Percentiles rank a stretch among this genome's conserved stretches.
phyloP scores from a whole-genome alignment of 1,140 invertebrate genomes.

The Saccostrea cuccullata region DNA sequence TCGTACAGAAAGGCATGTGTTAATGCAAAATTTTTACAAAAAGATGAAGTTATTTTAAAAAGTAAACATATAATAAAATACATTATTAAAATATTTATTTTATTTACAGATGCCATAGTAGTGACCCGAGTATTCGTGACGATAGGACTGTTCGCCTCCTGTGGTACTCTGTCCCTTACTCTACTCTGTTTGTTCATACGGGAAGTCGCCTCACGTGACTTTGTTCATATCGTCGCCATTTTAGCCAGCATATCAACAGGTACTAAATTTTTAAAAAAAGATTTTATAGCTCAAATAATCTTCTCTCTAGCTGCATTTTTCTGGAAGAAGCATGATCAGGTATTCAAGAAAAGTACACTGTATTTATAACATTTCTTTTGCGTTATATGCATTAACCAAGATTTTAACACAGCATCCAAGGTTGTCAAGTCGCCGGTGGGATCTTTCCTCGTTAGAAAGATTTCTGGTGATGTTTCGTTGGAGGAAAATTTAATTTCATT shows the following conservation, averaged over 20 bases:
- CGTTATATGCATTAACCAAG: too few relatives aligned
- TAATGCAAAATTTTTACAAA: neutral
- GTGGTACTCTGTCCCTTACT: neutral
- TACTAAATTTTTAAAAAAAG: neutral
- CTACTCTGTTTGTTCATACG: conserved; percentile 3
- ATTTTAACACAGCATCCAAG: too few relatives aligned
- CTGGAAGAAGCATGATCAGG: too few relatives aligned
- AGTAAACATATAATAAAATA: too few relatives aligned
- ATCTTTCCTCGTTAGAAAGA: too few relatives aligned
- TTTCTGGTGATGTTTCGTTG: too few relatives aligned
- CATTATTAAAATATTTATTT: neutral
- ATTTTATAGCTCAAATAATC: too few relatives aligned
- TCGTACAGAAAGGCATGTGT: neutral
- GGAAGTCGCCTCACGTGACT: neutral
- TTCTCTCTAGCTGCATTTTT: too few relatives aligned
- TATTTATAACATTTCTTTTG: too few relatives aligned
- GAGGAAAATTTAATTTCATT: too few relatives aligned
- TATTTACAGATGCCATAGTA: neutral
- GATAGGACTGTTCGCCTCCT: neutral
- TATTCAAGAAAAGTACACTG: too few relatives aligned
- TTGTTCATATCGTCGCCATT: neutral
- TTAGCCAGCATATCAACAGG: conserved; percentile 18
- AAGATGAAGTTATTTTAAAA: neutral
- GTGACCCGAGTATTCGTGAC: conserved; percentile 8
- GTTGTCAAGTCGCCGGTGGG: too few relatives aligned